Percentiles rank a stretch among this genome's conserved stretches.
Conservation (phyloP, 2,797 vertebrate genomes). For the Pampus argenteus region DNA sequence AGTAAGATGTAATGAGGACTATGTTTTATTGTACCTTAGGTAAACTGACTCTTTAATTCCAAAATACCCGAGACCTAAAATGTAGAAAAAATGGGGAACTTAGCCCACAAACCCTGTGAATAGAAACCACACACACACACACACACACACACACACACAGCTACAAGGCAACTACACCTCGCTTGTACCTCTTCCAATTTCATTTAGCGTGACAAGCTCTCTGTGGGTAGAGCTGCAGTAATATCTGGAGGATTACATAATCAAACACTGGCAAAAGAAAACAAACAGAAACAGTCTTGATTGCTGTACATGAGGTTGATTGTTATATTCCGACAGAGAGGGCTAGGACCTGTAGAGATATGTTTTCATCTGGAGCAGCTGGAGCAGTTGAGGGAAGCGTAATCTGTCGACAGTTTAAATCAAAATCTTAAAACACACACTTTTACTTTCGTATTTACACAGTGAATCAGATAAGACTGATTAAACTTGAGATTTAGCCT, state of each 20-base stretch:
- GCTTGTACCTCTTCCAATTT: conserved; percentile 38
- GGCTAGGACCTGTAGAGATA: not conserved
- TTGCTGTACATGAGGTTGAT: conserved; percentile 4
- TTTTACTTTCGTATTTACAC: not conserved
- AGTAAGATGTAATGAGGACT: not conserved
- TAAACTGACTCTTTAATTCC: too few relatives aligned
- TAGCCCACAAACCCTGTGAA: conserved; percentile 6
- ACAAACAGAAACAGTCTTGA: conserved; percentile 33
- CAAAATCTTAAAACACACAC: not conserved
- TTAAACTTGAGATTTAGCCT: not conserved
- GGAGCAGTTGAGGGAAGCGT: conserved; percentile 8
- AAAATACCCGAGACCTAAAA: conserved; percentile 20
- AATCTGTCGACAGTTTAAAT: not conserved
- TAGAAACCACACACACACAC: not conserved
- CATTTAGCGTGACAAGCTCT: conserved; percentile 48
- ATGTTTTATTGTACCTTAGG: too few relatives aligned
- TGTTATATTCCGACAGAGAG: conserved; percentile 18
- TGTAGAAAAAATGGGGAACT: not conserved
- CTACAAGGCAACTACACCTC: conserved; percentile 18
- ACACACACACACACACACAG: not conserved
- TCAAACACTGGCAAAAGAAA: conserved; percentile 39
- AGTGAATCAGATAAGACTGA: not conserved
- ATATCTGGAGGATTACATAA: conserved; percentile 49
- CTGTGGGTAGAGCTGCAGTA: conserved; percentile 35
- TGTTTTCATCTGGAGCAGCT: not conserved